Conservation (phyloP, 2,113 vertebrate species). For the Coracopsis vasa region DNA sequence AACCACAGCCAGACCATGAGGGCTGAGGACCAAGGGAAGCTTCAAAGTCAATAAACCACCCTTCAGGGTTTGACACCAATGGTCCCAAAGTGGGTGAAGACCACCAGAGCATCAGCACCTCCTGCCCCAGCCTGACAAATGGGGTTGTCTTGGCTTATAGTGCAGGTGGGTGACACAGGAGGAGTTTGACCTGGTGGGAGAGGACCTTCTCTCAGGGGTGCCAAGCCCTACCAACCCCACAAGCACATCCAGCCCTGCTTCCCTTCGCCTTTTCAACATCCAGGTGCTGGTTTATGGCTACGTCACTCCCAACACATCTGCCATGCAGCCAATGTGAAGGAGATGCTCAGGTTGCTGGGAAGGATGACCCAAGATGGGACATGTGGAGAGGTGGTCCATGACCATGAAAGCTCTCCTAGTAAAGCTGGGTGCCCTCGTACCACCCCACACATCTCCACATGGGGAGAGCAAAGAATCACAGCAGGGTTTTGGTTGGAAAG, state of each 20-base stretch:
- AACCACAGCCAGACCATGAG: background rate
- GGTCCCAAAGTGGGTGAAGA: background rate
- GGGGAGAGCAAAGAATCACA: background rate
- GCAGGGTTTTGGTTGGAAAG: background rate
- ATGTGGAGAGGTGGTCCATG: background rate
- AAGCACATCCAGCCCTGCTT: background rate
- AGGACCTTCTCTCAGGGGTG: background rate
- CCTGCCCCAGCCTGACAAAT: accelerated
- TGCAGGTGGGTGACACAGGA: background rate
- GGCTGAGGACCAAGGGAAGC: background rate
- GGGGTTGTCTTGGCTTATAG: background rate
- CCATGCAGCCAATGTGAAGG: background rate
- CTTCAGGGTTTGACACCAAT: background rate
- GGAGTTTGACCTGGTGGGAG: background rate
- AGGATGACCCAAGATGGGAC: background rate
- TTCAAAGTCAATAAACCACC: accelerated
- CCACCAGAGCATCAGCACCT: background rate
- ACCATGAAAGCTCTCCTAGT: background rate
- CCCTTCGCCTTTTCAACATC: background rate
- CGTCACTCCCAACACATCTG: background rate
- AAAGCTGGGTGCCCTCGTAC: background rate
- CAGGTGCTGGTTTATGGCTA: background rate
- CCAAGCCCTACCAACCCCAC: background rate
- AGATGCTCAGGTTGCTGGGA: accelerated
- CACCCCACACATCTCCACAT: background rate